Base-by-base conservation (phyloP, 2,888 invertebrate species). In the Diachrysia chrysitis region DNA sequence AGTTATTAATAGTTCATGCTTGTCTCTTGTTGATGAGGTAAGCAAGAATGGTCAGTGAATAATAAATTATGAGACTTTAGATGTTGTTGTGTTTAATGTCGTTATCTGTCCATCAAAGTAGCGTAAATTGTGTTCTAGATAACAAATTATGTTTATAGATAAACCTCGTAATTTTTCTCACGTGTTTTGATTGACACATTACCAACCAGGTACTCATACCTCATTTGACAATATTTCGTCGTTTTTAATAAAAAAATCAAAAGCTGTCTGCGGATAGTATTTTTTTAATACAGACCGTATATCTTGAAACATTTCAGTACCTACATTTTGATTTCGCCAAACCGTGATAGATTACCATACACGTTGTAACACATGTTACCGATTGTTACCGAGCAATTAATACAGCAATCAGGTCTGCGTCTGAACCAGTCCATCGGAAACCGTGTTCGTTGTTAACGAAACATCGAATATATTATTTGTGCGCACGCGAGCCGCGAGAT, bases 391-490 rank as follows among this genome's bases (percentile, higher is more conserved):
- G 66, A 63, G 63, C 76, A 71, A 79, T 81, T 73, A 69, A 69
- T 58, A 53, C 57, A 37, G 63, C 74, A 79, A 78, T 75, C 72
- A 67, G 78, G 72, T 80, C 73, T 64, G 21, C 62, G 29, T 57
- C 37, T 48, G 56, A 78, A 79, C 73, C 66, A 78, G 81, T 80
- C 58, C 63, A 74, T 71, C 69, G 74, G 63, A 80, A 79, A 79
- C 80, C 78, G 78, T 77, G 80, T 79, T 73, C 69, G 64, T 69
- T 60, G 58, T 48, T 74, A 80, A 63, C 72, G 80, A 74, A 80
- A 77, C 71, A 54, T 57, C 66, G 71, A 74, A 72, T 72, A 63
- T 66, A 66, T 75, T 79, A 79, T 58, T 68, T 71, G 19, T 66
- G 51, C 68, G 56, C 77, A 78, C 73, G 80, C 71, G 54, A 76